phyloP scores from a whole-genome alignment of 2,797 vertebrate species.

The Psittacula derbiana region DNA sequence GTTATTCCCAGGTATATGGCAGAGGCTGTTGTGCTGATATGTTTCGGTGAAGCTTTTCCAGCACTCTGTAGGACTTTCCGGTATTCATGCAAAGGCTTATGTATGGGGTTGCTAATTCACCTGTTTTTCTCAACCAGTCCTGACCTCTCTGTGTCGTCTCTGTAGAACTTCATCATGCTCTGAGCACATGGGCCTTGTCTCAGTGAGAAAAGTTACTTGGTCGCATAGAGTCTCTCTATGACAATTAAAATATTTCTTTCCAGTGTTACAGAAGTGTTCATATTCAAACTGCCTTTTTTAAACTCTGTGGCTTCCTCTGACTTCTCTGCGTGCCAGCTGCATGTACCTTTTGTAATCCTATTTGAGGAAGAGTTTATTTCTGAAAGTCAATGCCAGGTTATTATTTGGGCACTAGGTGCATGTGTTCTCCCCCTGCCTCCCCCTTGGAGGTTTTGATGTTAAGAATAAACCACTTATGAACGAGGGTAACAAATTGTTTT shows the following conservation, averaged over 20 bases:
- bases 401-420: neutral
- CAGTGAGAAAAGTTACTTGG: neutral
- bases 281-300: neutral
- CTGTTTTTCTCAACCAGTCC: neutral
- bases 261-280: neutral
- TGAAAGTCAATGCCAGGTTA: neutral
- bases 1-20: rapidly evolving
- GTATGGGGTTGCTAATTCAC: neutral
- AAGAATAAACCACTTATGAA: neutral
- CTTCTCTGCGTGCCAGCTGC: neutral
- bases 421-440: neutral
- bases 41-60: neutral
- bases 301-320: neutral
- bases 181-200: neutral
- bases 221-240: neutral
- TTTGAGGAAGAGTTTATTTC: neutral
- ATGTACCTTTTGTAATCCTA: neutral
- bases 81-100: rapidly evolving
- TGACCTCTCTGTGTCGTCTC: neutral
- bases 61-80: rapidly evolving
- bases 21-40: rapidly evolving
- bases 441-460: neutral
- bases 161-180: neutral
- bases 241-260: neutral
- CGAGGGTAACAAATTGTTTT: neutral